Evolutionary conservation across 2,113 vertebrate genomes (phyloP).

Genomic region (Cygnus atratus): DNA sequence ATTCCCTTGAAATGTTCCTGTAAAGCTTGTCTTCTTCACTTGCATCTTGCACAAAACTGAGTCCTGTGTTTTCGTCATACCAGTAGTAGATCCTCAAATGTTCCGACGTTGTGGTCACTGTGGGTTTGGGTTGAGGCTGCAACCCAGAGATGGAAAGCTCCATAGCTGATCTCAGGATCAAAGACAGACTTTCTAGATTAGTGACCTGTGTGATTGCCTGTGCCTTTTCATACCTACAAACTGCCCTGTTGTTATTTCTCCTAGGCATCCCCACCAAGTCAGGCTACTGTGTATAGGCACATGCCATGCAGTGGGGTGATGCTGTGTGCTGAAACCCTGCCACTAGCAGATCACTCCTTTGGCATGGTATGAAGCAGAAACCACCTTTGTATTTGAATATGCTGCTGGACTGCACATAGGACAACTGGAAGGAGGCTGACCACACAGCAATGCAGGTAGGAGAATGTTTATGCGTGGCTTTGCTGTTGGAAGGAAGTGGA

Average conservation of each 20-base stretch:
- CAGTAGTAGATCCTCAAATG: not conserved
- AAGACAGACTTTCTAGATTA: not conserved
- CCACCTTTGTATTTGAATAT: not conserved
- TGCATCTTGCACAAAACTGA: not conserved
- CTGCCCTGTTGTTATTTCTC: not conserved
- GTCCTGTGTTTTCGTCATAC: not conserved
- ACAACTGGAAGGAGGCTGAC: not conserved
- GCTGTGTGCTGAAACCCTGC: not conserved
- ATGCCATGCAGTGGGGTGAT: fast-evolving
- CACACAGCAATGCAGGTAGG: slow-evolving; percentile 21
- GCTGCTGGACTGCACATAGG: not conserved
- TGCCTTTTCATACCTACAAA: not conserved
- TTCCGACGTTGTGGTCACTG: not conserved
- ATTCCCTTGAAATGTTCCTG: not conserved
- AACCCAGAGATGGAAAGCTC: not conserved
- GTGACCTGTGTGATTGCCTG: fast-evolving
- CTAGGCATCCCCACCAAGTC: not conserved
- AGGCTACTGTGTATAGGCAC: not conserved
- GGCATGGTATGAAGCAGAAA: not conserved
- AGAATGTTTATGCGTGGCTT: fast-evolving
- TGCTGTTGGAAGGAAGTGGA: not conserved
- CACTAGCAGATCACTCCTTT: not conserved
- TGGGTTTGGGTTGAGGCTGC: not conserved
- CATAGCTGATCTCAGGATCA: not conserved
- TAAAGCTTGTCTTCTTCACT: not conserved